Evolutionary conservation across 2,888 invertebrate species (phyloP), one percentile per base, ranked within the genome.

Genomic region (Andrena camellia): DNA sequence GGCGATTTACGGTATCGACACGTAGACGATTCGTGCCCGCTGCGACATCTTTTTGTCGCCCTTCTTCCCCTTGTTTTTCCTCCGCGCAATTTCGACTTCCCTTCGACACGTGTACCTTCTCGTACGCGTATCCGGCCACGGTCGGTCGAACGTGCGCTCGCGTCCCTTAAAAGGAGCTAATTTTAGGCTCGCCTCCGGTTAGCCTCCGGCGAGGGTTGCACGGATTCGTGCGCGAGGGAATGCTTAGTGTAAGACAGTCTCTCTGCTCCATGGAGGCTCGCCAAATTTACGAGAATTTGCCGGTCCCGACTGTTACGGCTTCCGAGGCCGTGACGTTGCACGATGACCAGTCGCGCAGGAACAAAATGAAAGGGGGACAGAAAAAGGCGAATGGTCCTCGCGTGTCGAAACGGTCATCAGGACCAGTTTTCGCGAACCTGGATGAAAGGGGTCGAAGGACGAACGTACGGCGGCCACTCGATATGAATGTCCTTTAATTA

Each of bases 401-500:
- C 66, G 54, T 67, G 76, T 64, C 60, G 63, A 48, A 81, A 71
- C 75, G 84, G 84, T 78, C 84, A 76, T 29, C 63, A 60, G 50
- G 80, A 81, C 87, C 84, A 88, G 88, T 88, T 88, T 80, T 77
- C 86, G 84, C 81, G 86, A 76, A 73, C 60, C 26, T 35, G 60
- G 59, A 35, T n/a, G 60, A 64, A 84, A 81, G 78, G 84, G 86
- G 68, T 80, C 64, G 60, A 59, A 70, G 42, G 77, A 57, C 64
- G 64, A 54, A 5, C 42, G 42, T 42, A 42, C 42, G 42, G 42
- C 17, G 67, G 20, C 59, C 74, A 60, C 67, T 69, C 86, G 81
- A 88, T 87, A 83, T 87, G 88, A 88, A 88, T 88, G 86, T 84
- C 89, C 84, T 84, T 89, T 88, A 88, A 88, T 88, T 88, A 83